A percentile compares a stretch with the other conserved stretches of the same genome.
These are phyloP conservation scores for Labeo rohita DNA, from an alignment of 2,113 vertebrate genomes.

Conservation along the genomic window DNA sequence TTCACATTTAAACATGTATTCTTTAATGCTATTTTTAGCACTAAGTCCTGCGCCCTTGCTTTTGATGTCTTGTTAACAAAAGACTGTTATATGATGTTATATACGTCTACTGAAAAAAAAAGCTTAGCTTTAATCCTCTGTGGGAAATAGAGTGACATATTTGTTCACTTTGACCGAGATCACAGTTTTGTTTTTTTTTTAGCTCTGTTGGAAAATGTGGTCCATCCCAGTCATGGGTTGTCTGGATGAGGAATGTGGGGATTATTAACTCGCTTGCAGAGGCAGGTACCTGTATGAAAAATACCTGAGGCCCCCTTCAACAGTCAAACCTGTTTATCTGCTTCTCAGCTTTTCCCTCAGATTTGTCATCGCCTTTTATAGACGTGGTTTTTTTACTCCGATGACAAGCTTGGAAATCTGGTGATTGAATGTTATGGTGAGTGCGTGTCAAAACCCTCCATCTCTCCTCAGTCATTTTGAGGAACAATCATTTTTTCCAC, in stretches of 20 bases:
- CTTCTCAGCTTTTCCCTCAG: background rate
- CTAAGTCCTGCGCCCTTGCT: background rate
- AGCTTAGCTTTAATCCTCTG: constrained; percentile 17
- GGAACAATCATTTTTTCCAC: background rate
- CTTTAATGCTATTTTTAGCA: constrained; percentile 26
- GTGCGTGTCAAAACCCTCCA: constrained; percentile 2
- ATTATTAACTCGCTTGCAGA: constrained; percentile 26
- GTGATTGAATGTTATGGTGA: constrained; percentile 21
- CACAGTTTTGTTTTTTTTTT: background rate
- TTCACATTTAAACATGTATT: constrained; percentile 10
- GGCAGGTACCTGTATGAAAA: constrained; percentile 14
- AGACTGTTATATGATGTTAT: background rate
- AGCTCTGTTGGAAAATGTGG: constrained; percentile 18
- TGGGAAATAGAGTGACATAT: background rate
- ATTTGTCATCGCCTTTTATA: constrained; percentile 22
- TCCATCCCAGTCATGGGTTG: constrained; percentile 30
- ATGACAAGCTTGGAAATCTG: constrained; percentile 31
- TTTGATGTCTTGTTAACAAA: constrained; percentile 7
- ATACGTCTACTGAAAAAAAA: background rate
- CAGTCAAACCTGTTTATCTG: background rate
- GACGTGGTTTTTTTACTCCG: background rate
- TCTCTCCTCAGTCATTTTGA: background rate
- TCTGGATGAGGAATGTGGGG: constrained; percentile 24
- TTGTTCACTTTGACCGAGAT: constrained; percentile 23
- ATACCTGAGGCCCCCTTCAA: constrained; percentile 27